A percentile compares a stretch with the other conserved stretches of the same genome.
Conservation (phyloP, 1,140 invertebrate species). For the Drosophila willistoni region DNA sequence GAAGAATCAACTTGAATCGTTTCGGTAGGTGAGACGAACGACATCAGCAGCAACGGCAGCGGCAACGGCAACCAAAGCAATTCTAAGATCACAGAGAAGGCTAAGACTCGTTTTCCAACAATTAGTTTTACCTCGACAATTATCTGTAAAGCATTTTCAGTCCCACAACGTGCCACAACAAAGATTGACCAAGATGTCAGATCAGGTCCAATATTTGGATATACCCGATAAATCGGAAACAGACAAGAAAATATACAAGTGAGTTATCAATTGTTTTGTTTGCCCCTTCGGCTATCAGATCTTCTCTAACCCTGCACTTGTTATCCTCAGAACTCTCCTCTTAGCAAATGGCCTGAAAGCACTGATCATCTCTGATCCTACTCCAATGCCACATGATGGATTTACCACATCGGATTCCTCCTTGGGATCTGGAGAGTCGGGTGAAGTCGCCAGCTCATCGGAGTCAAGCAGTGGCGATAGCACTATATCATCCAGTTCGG, state of each 20-base stretch:
- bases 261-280: slow-evolving; percentile 20
- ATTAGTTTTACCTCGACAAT: neutral
- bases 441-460: slow-evolving; percentile 25
- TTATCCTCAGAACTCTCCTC: slow-evolving; percentile 85
- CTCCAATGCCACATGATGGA: slow-evolving; percentile 68
- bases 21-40: neutral
- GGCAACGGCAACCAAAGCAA: neutral
- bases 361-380: slow-evolving; percentile 87
- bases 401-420: slow-evolving; percentile 69
- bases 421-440: slow-evolving; percentile 17
- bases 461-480: slow-evolving; percentile 30
- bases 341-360: slow-evolving; percentile 88
- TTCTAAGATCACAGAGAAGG: neutral
- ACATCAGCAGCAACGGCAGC: neutral
- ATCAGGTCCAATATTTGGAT: slow-evolving; percentile 72
- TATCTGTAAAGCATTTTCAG: slow-evolving; percentile 26
- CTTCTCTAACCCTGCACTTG: neutral
- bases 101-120: neutral
- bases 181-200: slow-evolving; percentile 30
- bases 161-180: slow-evolving; percentile 16
- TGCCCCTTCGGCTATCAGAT: neutral
- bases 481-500: slow-evolving; percentile 46
- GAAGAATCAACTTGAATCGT: neutral
- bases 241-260: slow-evolving; percentile 86
- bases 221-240: slow-evolving; percentile 85